Evolutionary conservation across 2,888 invertebrate species (phyloP), one percentile per base, ranked within the genome.

Genomic region (Heliconius ismenius): DNA sequence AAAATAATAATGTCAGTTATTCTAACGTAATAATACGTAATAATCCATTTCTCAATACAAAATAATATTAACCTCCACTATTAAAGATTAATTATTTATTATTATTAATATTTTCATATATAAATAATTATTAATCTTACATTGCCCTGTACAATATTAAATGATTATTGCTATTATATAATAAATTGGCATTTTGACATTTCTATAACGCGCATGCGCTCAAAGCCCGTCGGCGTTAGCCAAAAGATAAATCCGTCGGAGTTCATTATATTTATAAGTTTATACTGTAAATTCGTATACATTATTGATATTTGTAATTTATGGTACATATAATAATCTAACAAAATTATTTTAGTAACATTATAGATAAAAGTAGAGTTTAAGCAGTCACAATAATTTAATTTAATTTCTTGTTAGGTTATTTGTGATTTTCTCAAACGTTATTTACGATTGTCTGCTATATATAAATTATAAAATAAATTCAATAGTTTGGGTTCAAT

Each of bases 211-310:
- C 79, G 77, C 79, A 78, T 79, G 79, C 79, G 79, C 76, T 21
- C 4, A 54, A 54, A 58, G 60, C 32, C 79, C 79, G 79, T 67
- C 79, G 79, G 79, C 72, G 63, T 13, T 36, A 60, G 54, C 58
- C 13, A 26, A 78, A 78, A 76, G 28, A 74, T 36, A 58, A 76
- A 62, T 74, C 79, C 79, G 79, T 74, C 79, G 79, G 79, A 49
- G 68, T 76, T 39, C 28, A 74, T 72, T 58, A 7, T n/a, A 36
- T 36, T 64, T 64, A 39, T 69, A 60, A 36, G 24, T 64, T 24
- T 62, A 39, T 64, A 60, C 13, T 28, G 32, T 58, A 64, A 43
- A n/a, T 7, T 74, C 4, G 60, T n/a, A 73, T 26, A 62, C 39
- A 54, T 69, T 68, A 60, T 62, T 28, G 64, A 28, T 74, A 62